phyloP scores from a whole-genome alignment of 2,888 invertebrate species.

The Conchocele bisecta region DNA sequence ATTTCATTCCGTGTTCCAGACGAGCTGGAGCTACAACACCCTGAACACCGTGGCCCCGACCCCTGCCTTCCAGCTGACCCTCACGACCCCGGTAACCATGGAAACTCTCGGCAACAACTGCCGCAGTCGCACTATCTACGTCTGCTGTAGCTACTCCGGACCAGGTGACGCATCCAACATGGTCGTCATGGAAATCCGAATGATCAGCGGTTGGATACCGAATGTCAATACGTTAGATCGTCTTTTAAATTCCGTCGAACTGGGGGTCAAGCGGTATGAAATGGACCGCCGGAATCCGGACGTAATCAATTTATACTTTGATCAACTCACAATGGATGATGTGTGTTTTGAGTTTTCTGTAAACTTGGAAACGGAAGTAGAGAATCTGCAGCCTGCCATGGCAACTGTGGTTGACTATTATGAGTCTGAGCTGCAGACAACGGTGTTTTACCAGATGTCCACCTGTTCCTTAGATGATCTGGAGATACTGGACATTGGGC shows the following conservation, averaged over 20 bases:
- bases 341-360: slow-evolving; percentile 78
- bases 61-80: slow-evolving; percentile 60
- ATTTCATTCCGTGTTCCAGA: no score
- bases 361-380: slow-evolving; percentile 87
- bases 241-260: slow-evolving; percentile 45
- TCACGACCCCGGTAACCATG: slow-evolving; percentile 52
- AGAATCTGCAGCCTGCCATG: slow-evolving; percentile 92
- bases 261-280: slow-evolving; percentile 76
- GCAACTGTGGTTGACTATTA: slow-evolving; percentile 95
- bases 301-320: slow-evolving; percentile 78
- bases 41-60: slow-evolving; percentile 49
- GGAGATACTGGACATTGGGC: slow-evolving; percentile 26
- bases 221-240: slow-evolving; percentile 87
- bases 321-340: slow-evolving; percentile 64
- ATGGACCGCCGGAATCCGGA: slow-evolving; percentile 69
- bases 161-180: slow-evolving; percentile 89
- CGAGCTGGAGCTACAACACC: slow-evolving; percentile 70
- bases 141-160: slow-evolving; percentile 69
- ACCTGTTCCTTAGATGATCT: slow-evolving; percentile 34
- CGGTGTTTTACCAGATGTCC: slow-evolving; percentile 30
- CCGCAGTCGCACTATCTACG: slow-evolving; percentile 62
- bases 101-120: slow-evolving; percentile 63
- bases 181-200: slow-evolving; percentile 93
- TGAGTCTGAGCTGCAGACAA: slow-evolving; percentile 85
- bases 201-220: slow-evolving; percentile 95